phyloP scores from a whole-genome alignment of 2,113 vertebrate genomes.

The Mola mola region DNA sequence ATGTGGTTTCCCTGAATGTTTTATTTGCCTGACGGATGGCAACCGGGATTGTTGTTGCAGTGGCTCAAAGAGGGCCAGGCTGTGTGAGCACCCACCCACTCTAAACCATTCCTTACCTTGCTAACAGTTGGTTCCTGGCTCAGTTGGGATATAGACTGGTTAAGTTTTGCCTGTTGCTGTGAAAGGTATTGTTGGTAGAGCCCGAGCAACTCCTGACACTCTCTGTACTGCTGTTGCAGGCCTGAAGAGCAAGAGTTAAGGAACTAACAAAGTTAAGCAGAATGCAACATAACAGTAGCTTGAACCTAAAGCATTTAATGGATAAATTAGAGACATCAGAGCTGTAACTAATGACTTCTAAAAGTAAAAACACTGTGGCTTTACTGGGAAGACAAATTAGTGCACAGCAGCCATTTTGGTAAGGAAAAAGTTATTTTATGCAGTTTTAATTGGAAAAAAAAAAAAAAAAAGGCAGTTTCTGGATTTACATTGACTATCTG shows the following conservation, averaged over 20 bases:
- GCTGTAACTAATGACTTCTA: neutral
- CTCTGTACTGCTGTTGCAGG: conserved; percentile 93
- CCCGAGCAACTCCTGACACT: conserved; percentile 94
- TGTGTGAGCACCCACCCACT: neutral
- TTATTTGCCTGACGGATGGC: conserved; percentile 23
- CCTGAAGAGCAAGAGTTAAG: conserved; percentile 87
- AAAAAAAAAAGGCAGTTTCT: conserved; percentile 22
- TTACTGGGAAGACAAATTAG: conserved; percentile 3
- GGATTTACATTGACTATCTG: conserved; percentile 38
- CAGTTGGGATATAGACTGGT: conserved; percentile 86
- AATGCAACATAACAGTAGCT: conserved; percentile 5
- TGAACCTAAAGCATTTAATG: neutral
- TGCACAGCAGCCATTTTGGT: conserved; percentile 9
- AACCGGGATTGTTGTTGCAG: conserved; percentile 17
- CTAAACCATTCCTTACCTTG: conserved; percentile 85
- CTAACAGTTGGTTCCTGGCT: conserved; percentile 77
- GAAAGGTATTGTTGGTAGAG: conserved; percentile 97
- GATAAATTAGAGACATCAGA: conserved; percentile 24
- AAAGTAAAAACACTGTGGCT: conserved; percentile 2
- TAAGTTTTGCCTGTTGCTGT: conserved; percentile 92
- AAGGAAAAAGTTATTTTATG: conserved; percentile 7
- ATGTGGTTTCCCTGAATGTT: conserved; percentile 16
- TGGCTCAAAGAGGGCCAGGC: neutral
- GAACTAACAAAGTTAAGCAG: conserved; percentile 45
- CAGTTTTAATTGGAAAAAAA: neutral